phyloP scores from a whole-genome alignment of 2,888 invertebrate genomes.

The Scaptomyza cyrtandrae region DNA sequence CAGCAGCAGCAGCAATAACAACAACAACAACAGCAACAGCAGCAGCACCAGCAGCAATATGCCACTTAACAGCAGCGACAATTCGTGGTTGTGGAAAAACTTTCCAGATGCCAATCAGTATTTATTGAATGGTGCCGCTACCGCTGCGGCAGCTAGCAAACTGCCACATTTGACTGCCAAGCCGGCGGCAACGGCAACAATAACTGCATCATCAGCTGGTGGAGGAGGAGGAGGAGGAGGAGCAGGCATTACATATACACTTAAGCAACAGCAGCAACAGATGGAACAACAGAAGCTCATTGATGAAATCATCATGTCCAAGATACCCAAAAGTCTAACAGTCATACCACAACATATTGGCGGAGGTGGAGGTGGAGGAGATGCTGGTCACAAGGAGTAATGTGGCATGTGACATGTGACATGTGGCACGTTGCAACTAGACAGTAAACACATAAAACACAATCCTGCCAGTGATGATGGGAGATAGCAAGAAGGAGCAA shows the following conservation, averaged over 20 bases:
- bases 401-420: background rate
- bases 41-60: slow-evolving; percentile 52
- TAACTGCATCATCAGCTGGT: slow-evolving; percentile 35
- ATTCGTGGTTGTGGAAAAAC: slow-evolving; percentile 81
- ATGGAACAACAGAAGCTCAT: slow-evolving; percentile 79
- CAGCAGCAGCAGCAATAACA: slow-evolving; percentile 45
- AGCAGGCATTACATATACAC: slow-evolving; percentile 53
- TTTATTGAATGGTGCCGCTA: slow-evolving; percentile 77
- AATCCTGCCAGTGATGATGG: slow-evolving; percentile 52
- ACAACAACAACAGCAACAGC: slow-evolving; percentile 12
- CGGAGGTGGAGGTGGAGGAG: slow-evolving; percentile 2
- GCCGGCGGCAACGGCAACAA: slow-evolving; percentile 54
- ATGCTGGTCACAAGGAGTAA: slow-evolving; percentile 38
- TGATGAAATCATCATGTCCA: slow-evolving; percentile 87
- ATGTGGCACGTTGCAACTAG: slow-evolving; percentile 4
- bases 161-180: slow-evolving; percentile 74
- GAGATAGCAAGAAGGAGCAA: slow-evolving; percentile 18
- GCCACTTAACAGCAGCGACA: slow-evolving; percentile 45
- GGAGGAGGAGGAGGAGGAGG: slow-evolving; percentile 31
- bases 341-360: slow-evolving; percentile 89
- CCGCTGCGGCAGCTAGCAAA: slow-evolving; percentile 34
- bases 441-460: slow-evolving; percentile 20
- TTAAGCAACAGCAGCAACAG: slow-evolving; percentile 64
- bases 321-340: slow-evolving; percentile 92
- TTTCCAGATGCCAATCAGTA: slow-evolving; percentile 82